These are phyloP conservation scores for Mamestra configurata DNA, from an alignment of 1,140 invertebrate genomes.

Conservation along the genomic window DNA sequence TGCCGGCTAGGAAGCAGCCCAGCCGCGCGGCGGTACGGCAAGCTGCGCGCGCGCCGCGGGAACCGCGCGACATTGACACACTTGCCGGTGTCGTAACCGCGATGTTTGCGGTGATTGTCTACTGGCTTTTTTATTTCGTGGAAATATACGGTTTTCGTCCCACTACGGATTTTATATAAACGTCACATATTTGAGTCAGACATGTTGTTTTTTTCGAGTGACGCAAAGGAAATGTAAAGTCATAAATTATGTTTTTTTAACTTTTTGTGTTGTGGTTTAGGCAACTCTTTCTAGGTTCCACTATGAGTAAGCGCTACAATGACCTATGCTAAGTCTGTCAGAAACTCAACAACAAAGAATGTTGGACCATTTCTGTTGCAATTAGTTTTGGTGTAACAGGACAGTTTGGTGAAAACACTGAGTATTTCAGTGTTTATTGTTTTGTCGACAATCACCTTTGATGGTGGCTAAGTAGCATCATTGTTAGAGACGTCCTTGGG, in stretches of 20 bases:
- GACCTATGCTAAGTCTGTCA: neutral
- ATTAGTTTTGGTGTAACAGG: neutral
- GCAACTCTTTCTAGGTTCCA: neutral
- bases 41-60: conserved; percentile 44
- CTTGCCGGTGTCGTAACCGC: conserved; percentile 55
- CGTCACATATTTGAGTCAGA: conserved; percentile 12
- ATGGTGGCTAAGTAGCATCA: conserved; percentile 12
- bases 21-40: neutral
- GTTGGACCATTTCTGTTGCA: conserved; percentile 5
- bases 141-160: conserved; percentile 45
- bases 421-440: neutral
- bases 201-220: neutral
- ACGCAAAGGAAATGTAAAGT: neutral
- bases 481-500: conserved; percentile 9
- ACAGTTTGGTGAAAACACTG: neutral
- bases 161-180: conserved; percentile 6
- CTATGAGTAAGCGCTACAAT: conserved; percentile 29
- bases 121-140: conserved; percentile 52
- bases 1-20: conserved; percentile 28
- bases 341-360: conserved; percentile 18
- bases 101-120: conserved; percentile 53
- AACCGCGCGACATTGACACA: conserved; percentile 57
- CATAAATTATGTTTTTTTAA: neutral
- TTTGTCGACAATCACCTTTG: neutral
- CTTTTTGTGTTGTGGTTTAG: neutral